Evolutionary conservation across 2,888 invertebrate species (phyloP), one percentile per base, ranked within the genome.

Genomic region (Meiosimyza platycephala): DNA sequence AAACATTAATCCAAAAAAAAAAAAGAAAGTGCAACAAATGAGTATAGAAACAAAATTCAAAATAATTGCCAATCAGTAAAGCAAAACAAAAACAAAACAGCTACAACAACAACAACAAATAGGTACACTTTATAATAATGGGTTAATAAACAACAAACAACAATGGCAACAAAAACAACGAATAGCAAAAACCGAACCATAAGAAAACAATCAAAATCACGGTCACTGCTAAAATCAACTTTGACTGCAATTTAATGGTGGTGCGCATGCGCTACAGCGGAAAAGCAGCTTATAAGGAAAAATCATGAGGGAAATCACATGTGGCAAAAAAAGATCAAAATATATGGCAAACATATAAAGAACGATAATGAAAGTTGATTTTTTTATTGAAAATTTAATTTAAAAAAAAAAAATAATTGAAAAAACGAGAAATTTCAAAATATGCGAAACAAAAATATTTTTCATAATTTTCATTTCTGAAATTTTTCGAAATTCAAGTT

Each of bases 1-100:
- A 28, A 50, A 59, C 40, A 59, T 59, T 18, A 9, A 60, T 50
- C 40, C 40, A 15, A 64, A 47, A 59, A 68, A n/a, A n/a, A n/a
- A 59, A 68, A 68, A 59, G 59, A 68, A 68, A 68, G 68, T 59
- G 50, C 68, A 40, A 40, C 40, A 57, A 57, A 57, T 28, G 57
- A 28, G 50, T 48, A 13, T 12, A 18, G 59, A 15, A 68, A 22
- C 55, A 57, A 11, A 67, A 67, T 55, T 47, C 22, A 64, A 50
- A 64, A 64, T 13, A 51, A 50, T 48, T 51, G 40, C 50, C 59
- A 68, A 59, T 59, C 68, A 68, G 40, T 13, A 48, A 57, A 55
- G 50, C 18, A 22, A 18, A 64, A 3, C 28, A 28, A 28, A 28
- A 28, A 3, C 28, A 28, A 22, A 64, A 50, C 15, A 13, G 18